phyloP scores from a whole-genome alignment of 2,113 vertebrate genomes.

The Oreotrochilus melanogaster region DNA sequence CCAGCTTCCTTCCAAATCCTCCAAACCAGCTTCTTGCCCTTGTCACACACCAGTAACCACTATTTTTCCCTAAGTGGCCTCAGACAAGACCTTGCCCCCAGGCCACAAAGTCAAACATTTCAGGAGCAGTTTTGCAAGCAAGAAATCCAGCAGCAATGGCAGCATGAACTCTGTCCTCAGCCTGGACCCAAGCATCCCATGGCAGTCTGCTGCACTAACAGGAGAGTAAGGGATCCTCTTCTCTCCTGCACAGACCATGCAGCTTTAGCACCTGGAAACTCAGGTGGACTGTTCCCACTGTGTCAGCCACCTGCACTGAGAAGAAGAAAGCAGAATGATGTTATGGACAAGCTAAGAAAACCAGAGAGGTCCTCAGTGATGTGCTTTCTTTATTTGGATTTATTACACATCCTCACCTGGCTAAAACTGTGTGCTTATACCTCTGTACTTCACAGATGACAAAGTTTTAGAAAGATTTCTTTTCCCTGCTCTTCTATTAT shows the following conservation, averaged over 20 bases:
- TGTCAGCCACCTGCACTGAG: neutral
- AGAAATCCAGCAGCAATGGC: neutral
- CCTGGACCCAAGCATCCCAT: rapidly evolving
- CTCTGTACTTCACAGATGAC: neutral
- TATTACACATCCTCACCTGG: neutral
- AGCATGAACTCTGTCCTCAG: rapidly evolving
- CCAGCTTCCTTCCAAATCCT: neutral
- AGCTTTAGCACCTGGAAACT: neutral
- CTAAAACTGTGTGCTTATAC: neutral
- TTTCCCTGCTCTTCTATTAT: neutral
- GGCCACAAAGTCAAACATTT: neutral
- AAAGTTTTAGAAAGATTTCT: neutral
- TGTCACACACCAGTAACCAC: neutral
- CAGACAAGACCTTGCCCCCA: neutral
- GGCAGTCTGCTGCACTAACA: neutral
- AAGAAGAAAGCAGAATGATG: neutral
- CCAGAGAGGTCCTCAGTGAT: neutral
- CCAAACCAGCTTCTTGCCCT: neutral
- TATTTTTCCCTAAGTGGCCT: neutral
- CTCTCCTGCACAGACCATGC: neutral
- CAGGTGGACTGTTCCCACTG: neutral
- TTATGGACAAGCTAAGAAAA: neutral
- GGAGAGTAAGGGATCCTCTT: neutral
- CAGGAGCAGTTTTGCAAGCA: neutral
- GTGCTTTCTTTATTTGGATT: neutral